These are phyloP conservation scores for Bombycilla garrulus DNA, from an alignment of 2,113 vertebrate genomes.

Conservation along the genomic window DNA sequence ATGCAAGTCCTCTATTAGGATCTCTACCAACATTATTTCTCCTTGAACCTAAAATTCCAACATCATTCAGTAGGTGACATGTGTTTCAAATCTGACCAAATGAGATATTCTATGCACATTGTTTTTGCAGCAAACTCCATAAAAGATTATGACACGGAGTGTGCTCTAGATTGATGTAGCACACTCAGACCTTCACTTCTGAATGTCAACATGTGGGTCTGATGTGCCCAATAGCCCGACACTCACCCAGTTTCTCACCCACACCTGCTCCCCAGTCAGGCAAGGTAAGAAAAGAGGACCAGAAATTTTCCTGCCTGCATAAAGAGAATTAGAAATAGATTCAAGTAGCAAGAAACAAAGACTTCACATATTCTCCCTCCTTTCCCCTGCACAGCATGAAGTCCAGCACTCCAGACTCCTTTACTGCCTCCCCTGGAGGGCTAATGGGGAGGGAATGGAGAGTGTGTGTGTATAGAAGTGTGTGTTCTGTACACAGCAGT, in stretches of 20 bases:
- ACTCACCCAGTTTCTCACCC: not conserved
- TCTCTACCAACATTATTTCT: not conserved
- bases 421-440: accelerated
- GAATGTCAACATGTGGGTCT: not conserved
- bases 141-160: not conserved
- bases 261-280: not conserved
- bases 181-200: not conserved
- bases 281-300: not conserved
- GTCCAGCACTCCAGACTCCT: not conserved
- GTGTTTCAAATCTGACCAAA: not conserved
- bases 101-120: not conserved
- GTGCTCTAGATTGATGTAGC: not conserved
- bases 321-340: not conserved
- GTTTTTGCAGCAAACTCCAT: not conserved
- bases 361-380: not conserved
- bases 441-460: accelerated
- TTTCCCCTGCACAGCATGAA: not conserved
- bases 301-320: not conserved
- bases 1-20: not conserved
- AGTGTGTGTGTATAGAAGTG: accelerated
- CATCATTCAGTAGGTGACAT: not conserved
- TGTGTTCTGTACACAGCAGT: not conserved
- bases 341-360: not conserved
- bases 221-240: not conserved
- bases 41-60: not conserved